A percentile compares a stretch with the other conserved stretches of the same genome.
These are phyloP conservation scores for Anhinga rufa DNA, from an alignment of 2,113 vertebrate genomes.

Conservation along the genomic window DNA sequence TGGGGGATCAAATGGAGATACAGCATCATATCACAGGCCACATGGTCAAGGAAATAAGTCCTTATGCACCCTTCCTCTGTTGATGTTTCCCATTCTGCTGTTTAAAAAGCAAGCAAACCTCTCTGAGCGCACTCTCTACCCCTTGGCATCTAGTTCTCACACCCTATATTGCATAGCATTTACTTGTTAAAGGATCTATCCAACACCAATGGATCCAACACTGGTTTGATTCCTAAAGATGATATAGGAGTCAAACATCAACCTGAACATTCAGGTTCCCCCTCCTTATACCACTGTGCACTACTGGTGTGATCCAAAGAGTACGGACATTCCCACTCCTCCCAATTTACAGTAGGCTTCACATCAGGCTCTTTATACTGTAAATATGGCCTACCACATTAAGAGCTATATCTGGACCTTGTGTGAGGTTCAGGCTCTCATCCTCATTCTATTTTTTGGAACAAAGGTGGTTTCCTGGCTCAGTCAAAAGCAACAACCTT, in stretches of 20 bases:
- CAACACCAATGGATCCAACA: fast-evolving
- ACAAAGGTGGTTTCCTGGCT: neutral
- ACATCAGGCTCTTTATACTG: neutral
- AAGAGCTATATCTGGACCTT: neutral
- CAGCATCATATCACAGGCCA: neutral
- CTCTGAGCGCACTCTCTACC: neutral
- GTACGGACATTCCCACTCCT: neutral
- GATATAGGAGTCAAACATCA: neutral
- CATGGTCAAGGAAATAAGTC: neutral
- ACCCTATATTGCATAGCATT: neutral
- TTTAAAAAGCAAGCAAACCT: neutral
- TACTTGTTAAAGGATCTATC: neutral
- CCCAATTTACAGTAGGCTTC: neutral
- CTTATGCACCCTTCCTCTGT: neutral
- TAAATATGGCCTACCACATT: neutral
- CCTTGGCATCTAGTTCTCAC: neutral
- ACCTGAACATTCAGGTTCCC: neutral
- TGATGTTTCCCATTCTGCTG: neutral
- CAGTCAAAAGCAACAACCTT: neutral
- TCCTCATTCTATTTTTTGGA: neutral
- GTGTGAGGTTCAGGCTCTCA: neutral
- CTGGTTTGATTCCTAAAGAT: neutral
- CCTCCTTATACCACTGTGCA: neutral
- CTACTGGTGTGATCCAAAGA: neutral
- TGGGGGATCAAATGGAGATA: neutral